Evolutionary conservation across 2,888 invertebrate genomes (phyloP).

Genomic region (Clitarchus hookeri): DNA sequence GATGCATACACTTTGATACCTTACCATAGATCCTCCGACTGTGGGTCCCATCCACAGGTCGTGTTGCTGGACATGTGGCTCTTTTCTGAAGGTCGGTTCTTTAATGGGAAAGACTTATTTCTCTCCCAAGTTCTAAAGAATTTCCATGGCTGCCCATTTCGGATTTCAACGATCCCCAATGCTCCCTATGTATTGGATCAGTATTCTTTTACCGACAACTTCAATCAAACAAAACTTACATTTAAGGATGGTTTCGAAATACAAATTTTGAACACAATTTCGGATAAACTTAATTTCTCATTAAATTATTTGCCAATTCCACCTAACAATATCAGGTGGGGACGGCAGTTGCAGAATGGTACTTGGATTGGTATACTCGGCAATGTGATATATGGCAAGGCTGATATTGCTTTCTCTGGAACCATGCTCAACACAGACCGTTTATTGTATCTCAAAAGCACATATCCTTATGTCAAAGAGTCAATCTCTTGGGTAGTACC

Average conservation of each 20-base stretch:
- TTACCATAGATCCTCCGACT: not conserved
- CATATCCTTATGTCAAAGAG: not conserved
- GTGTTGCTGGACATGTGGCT: slow-evolving; percentile 6
- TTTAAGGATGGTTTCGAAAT: slow-evolving; percentile 6
- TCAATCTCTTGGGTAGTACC: not conserved
- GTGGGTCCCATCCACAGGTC: too few relatives aligned
- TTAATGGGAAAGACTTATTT: not conserved
- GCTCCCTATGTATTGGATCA: not conserved
- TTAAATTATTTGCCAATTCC: not conserved
- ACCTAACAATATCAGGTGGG: not conserved
- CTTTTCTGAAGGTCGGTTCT: not conserved
- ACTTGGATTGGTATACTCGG: slow-evolving; percentile 1
- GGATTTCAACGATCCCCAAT: not conserved
- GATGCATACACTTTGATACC: slow-evolving; percentile 3
- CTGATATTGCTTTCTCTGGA: not conserved
- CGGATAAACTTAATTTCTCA: not conserved
- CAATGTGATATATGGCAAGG: not conserved
- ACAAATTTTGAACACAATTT: not conserved
- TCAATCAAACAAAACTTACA: not conserved
- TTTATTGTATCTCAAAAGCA: not conserved
- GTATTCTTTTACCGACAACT: not conserved
- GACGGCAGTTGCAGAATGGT: not conserved
- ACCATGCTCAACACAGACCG: not conserved
- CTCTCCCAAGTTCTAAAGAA: not conserved
- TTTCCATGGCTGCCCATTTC: not conserved